Evolutionary conservation across 2,797 vertebrate genomes (phyloP), one percentile per base, ranked within the genome.

Genomic region (Todus mexicanus): DNA sequence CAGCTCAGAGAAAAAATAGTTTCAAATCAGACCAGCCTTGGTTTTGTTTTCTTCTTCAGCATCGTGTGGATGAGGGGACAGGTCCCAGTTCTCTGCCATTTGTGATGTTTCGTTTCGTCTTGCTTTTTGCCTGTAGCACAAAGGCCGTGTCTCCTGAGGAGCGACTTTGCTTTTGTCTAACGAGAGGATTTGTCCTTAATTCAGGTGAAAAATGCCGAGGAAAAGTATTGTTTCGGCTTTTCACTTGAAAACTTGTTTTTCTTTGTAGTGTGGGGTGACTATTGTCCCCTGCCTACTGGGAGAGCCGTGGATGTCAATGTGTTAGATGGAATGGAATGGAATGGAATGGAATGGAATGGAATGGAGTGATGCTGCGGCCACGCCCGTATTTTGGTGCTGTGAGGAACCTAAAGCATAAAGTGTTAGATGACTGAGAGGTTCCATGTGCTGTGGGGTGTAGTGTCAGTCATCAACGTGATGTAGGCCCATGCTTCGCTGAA

Each of bases 321-420:
- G 68, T 68, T 25, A 40, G 38, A 7, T 47, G 56, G 43, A 50
- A 47, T 35, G 66, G 63, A 27, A 15, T 7, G 31, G 63, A 29
- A 16, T 7, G 31, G 63, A 31, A 16, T 7, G 31, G 63, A 31
- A 16, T 7, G 31, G 42, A 42, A 42, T 42, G 42, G 42, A 42
- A n/a, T n/a, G 56, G 64, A 21, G 14, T 7, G n/a, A 13, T 60
- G 65, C 33, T 48, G 35, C 35, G 4, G 12, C 38, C 9, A 0
- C 1, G 0, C 29, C 77, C 1, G 0, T 72, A 5, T 57, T 69
- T 64, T 38, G 50, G 14, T 6, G 29, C 15, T 18, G 22, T 64
- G 29, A 64, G 45, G 43, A 80, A 51, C 43, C 50, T 45, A 27
- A 69, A 51, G 21, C 31, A 9, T 11, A 2, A 76, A 60, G 35